Conservation (phyloP, 1,140 invertebrate species). For the Stegodyphus mimosarum region DNA sequence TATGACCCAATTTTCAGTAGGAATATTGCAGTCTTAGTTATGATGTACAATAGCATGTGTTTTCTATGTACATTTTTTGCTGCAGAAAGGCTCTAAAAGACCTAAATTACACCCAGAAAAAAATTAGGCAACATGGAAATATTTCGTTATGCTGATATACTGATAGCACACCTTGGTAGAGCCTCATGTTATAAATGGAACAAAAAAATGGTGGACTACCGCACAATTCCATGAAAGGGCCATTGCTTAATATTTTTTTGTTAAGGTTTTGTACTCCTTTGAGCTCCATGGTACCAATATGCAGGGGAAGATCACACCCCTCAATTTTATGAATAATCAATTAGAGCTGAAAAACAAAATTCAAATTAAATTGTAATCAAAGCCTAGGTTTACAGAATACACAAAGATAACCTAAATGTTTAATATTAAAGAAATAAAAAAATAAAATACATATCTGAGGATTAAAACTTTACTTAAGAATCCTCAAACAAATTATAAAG, state of each 20-base stretch:
- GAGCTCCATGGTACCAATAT: conserved; percentile 6
- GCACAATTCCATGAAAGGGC: conserved; percentile 9
- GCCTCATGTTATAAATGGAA: conserved; percentile 6
- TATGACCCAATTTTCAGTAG: not conserved
- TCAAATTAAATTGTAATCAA: conserved; percentile 37
- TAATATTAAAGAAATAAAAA: no score
- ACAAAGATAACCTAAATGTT: conserved; percentile 18
- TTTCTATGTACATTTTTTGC: no score
- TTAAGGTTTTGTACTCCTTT: conserved; percentile 42
- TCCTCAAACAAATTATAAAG: no score
- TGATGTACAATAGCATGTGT: no score
- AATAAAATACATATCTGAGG: no score
- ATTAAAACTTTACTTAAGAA: no score
- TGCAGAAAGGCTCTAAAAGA: no score
- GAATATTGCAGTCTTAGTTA: no score
- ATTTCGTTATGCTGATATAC: not conserved
- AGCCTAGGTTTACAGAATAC: not conserved
- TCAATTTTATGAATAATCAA: conserved; percentile 18
- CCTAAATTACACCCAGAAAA: not conserved
- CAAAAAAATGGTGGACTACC: conserved; percentile 37
- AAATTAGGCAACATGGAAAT: not conserved
- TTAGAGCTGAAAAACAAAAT: conserved; percentile 51
- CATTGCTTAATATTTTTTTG: conserved; percentile 19
- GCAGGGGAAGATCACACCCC: conserved; percentile 30
- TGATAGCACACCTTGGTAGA: not conserved